Evolutionary conservation across 2,797 vertebrate species (phyloP).

Genomic region (Rhinoraja longicauda): DNA sequence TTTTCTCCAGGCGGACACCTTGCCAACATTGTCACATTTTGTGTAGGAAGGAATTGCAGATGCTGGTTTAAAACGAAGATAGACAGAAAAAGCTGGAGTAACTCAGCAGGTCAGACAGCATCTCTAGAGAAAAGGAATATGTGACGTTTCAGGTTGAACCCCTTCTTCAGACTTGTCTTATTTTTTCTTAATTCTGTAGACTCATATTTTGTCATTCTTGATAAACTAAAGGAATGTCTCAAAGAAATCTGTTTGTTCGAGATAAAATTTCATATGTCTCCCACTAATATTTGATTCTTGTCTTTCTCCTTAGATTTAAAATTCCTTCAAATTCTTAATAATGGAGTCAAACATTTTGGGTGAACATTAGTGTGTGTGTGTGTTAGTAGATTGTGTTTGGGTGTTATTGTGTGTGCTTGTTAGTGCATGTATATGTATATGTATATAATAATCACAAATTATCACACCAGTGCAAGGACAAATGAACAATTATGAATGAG

Average conservation of each 20-base stretch:
- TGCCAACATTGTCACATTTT: neutral
- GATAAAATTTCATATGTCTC: neutral
- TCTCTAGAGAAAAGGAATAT: too few species aligned
- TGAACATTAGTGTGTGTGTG: neutral
- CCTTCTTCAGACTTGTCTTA: too few species aligned
- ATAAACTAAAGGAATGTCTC: constrained; percentile 13
- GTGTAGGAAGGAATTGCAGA: neutral
- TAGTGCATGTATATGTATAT: neutral
- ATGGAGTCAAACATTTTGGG: neutral
- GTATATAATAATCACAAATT: neutral
- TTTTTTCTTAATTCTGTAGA: too few species aligned
- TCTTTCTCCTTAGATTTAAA: neutral
- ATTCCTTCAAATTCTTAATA: neutral
- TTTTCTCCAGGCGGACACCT: neutral
- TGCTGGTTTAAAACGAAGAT: too few species aligned
- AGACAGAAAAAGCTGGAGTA: too few species aligned
- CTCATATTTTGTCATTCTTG: neutral
- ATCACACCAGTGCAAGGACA: constrained; percentile 26
- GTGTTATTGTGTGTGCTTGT: too few species aligned
- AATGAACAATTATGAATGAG: constrained; percentile 31
- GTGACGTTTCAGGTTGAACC: too few species aligned
- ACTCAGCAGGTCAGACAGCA: too few species aligned
- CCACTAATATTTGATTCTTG: neutral
- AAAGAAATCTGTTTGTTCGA: neutral
- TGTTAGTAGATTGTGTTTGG: neutral